Percentiles rank a stretch among this genome's conserved stretches.
Conservation (phyloP, 2,797 vertebrate species). For the Manis javanica region DNA sequence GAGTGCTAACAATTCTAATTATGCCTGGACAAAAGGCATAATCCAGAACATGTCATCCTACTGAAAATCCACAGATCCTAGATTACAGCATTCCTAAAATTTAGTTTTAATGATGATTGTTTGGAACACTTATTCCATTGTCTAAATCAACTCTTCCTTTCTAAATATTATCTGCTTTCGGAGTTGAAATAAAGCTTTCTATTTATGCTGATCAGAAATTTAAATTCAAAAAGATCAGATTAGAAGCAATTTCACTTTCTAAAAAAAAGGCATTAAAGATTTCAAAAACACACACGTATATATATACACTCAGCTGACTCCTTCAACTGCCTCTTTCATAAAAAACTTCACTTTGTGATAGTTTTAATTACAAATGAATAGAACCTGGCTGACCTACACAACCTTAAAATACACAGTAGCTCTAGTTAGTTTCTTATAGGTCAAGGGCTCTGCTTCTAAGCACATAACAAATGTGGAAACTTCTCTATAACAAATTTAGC, state of each 20-base stretch:
- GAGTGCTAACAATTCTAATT: neutral
- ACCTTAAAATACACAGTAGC: conserved; percentile 28
- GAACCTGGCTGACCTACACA: neutral
- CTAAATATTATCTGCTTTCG: neutral
- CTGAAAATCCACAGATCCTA: conserved; percentile 36
- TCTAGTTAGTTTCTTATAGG: neutral
- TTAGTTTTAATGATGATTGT: neutral
- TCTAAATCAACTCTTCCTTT: conserved; percentile 43
- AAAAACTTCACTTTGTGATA: neutral
- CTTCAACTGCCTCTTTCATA: conserved; percentile 19
- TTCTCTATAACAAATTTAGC: conserved; percentile 43
- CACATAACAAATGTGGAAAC: conserved; percentile 6
- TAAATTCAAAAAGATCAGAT: conserved; percentile 16
- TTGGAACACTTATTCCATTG: neutral
- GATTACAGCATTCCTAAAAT: neutral
- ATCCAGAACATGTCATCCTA: neutral
- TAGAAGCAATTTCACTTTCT: neutral
- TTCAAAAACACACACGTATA: neutral
- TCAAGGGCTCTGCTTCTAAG: conserved; percentile 53
- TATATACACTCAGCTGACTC: neutral
- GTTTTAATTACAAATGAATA: conserved; percentile 21
- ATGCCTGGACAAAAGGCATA: neutral
- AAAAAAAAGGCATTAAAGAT: neutral
- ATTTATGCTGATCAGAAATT: conserved; percentile 45
- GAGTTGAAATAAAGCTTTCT: neutral